Evolutionary conservation across 2,113 vertebrate genomes (phyloP).

Genomic region (Peromyscus californicus): DNA sequence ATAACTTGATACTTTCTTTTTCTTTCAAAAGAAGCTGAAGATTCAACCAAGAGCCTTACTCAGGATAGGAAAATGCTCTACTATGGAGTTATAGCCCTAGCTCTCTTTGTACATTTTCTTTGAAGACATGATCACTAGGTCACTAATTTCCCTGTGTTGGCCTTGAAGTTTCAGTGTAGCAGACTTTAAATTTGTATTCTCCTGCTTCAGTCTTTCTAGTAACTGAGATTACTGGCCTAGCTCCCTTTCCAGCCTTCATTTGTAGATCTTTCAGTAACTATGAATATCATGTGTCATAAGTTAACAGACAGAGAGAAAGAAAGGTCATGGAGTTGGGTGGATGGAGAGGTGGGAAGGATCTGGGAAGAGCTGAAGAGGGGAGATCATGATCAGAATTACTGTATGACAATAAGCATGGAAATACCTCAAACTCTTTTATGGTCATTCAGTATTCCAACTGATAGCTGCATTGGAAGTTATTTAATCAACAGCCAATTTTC

Average conservation of each 20-base stretch:
- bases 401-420: background rate
- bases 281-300: background rate
- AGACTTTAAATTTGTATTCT: background rate
- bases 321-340: background rate
- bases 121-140: background rate
- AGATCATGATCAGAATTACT: background rate
- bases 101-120: background rate
- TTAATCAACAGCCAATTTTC: background rate
- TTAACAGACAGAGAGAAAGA: background rate
- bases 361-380: background rate
- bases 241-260: background rate
- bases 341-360: too few species aligned
- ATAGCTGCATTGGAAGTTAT: background rate
- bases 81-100: background rate
- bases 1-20: background rate
- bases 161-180: background rate
- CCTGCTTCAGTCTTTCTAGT: background rate
- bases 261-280: background rate
- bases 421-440: background rate
- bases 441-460: background rate
- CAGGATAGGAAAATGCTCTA: background rate
- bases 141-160: background rate
- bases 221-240: background rate
- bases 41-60: background rate
- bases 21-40: background rate